A percentile compares a stretch with the other conserved stretches of the same genome.
Conservation (phyloP, 2,113 vertebrate species). For the Cyrtonyx montezumae region DNA sequence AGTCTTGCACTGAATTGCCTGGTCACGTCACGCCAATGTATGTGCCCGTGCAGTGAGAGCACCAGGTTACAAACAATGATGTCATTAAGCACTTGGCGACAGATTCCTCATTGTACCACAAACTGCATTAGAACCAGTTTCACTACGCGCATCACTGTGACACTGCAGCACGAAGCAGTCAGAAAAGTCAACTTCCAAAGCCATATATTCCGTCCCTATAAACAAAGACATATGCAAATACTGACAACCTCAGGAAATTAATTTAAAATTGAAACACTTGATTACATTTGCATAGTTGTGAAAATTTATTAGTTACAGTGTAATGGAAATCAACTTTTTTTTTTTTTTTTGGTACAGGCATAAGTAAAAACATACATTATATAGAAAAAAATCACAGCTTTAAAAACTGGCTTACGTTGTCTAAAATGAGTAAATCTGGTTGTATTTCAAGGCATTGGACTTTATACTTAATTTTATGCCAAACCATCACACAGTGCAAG, state of each 20-base stretch:
- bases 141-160: not conserved
- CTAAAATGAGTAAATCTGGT: constrained; percentile 65
- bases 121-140: not conserved
- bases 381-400: constrained; percentile 65
- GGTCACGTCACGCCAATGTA: rapidly evolving
- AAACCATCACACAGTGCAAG: constrained; percentile 57
- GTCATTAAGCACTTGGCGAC: not conserved
- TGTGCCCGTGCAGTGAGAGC: not conserved
- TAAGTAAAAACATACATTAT: constrained; percentile 66
- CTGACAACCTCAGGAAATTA: not conserved
- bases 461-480: constrained; percentile 49
- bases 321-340: constrained; percentile 39
- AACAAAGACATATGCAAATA: not conserved
- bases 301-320: constrained; percentile 73
- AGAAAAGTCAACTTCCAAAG: not conserved
- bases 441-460: constrained; percentile 61
- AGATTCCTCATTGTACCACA: not conserved
- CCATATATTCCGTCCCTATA: not conserved
- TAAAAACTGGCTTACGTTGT: constrained; percentile 55
- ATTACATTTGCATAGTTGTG: constrained; percentile 59
- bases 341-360: constrained; percentile 55
- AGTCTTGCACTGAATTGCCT: not conserved
- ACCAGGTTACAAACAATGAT: not conserved
- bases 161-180: not conserved
- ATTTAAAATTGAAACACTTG: constrained; percentile 18